Conservation (phyloP, 2,888 invertebrate genomes). For the Eristalis pertinax region DNA sequence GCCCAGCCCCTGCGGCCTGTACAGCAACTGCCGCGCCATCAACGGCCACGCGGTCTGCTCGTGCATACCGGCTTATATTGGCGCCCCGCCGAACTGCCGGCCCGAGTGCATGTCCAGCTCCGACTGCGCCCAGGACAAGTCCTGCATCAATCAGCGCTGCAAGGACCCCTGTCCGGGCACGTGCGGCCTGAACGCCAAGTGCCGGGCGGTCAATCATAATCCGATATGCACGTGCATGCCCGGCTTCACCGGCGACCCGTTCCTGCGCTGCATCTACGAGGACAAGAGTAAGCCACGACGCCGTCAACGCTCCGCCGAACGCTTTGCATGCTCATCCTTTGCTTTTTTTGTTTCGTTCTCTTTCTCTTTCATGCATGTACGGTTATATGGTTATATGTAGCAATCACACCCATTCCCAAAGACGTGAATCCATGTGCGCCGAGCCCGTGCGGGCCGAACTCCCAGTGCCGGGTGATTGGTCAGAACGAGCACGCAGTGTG, state of each 20-base stretch:
- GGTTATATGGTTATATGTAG: slow-evolving; percentile 67
- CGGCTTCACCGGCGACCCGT: slow-evolving; percentile 91
- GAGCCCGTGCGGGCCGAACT: slow-evolving; percentile 92
- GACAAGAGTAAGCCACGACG: slow-evolving; percentile 84
- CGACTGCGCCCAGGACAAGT: slow-evolving; percentile 90
- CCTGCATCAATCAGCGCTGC: slow-evolving; percentile 91
- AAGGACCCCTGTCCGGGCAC: slow-evolving; percentile 91
- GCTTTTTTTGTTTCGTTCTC: slow-evolving; percentile 73
- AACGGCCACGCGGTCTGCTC: slow-evolving; percentile 91
- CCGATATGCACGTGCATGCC: slow-evolving; percentile 91
- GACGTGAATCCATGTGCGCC: slow-evolving; percentile 89
- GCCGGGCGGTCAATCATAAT: slow-evolving; percentile 92
- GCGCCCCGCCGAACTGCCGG: slow-evolving; percentile 89
- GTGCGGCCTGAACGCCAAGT: slow-evolving; percentile 91
- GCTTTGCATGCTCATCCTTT: slow-evolving; percentile 70
- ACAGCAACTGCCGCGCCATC: slow-evolving; percentile 88
- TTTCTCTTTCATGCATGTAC: slow-evolving; percentile 70
- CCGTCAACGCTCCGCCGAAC: slow-evolving; percentile 46
- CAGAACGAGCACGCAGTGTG: slow-evolving; percentile 89
- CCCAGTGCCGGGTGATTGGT: slow-evolving; percentile 88
- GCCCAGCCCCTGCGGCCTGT: slow-evolving; percentile 90
- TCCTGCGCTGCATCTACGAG: slow-evolving; percentile 87
- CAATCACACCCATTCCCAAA: slow-evolving; percentile 75
- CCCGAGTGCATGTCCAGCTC: slow-evolving; percentile 92
- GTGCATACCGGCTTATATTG: slow-evolving; percentile 89